Evolutionary conservation across 1,140 invertebrate species (phyloP).

Genomic region (Drosophila truncata): DNA sequence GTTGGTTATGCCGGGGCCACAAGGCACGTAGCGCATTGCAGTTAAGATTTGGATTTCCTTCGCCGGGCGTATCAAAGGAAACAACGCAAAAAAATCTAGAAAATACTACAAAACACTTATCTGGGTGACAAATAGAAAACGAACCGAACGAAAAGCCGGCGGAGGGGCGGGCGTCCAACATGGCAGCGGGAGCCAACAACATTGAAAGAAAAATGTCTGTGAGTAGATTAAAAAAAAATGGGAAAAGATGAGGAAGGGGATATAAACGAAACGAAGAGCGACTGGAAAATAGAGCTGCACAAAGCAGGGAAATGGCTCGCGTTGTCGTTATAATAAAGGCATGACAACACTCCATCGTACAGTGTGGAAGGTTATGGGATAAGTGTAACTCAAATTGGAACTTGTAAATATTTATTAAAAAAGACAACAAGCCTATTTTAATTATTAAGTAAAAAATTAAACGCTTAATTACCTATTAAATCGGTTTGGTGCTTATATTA

Average conservation of each 20-base stretch:
- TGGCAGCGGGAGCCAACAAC: conserved; percentile 46
- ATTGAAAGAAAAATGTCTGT: conserved; percentile 78
- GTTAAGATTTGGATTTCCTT: conserved; percentile 82
- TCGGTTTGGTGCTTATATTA: background rate
- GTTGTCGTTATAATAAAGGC: conserved; percentile 75
- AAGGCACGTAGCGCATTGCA: conserved; percentile 80
- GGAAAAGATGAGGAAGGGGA: conserved; percentile 26
- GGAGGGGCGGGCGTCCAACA: background rate
- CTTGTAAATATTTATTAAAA: background rate
- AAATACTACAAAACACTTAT: conserved; percentile 83
- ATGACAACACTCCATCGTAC: conserved; percentile 32
- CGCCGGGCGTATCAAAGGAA: conserved; percentile 58
- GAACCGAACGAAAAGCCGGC: conserved; percentile 24
- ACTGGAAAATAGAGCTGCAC: conserved; percentile 64
- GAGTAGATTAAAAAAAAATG: conserved; percentile 71
- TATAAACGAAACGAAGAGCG: conserved; percentile 37
- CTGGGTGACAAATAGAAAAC: conserved; percentile 81
- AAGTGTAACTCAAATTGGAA: background rate
- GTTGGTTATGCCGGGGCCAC: conserved; percentile 64
- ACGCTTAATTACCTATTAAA: background rate
- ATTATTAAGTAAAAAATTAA: background rate
- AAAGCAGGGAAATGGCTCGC: conserved; percentile 73
- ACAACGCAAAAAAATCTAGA: conserved; percentile 61
- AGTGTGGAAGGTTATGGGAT: conserved; percentile 3
- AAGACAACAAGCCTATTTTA: background rate